Conservation (phyloP, 2,113 vertebrate genomes). For the Sceloporus tristichus region DNA sequence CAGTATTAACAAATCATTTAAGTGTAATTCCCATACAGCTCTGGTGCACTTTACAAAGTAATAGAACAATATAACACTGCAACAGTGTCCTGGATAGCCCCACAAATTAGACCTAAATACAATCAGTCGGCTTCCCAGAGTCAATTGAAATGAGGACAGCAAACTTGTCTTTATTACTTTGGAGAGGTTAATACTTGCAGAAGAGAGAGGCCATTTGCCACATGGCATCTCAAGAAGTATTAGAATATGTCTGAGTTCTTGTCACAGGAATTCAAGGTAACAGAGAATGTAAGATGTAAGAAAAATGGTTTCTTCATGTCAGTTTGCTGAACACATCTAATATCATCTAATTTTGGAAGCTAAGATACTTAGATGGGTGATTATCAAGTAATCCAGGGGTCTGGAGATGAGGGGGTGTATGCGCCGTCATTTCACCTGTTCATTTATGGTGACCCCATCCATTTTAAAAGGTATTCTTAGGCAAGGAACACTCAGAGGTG, state of each 20-base stretch:
- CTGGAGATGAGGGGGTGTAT: too few relatives aligned
- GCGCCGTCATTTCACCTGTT: too few relatives aligned
- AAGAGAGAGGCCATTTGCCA: slow-evolving; percentile 25
- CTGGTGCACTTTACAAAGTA: slow-evolving; percentile 44
- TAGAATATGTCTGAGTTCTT: slow-evolving; percentile 40
- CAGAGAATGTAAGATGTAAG: not conserved
- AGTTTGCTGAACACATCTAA: too few relatives aligned
- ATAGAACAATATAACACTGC: slow-evolving; percentile 38
- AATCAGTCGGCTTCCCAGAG: slow-evolving; percentile 36
- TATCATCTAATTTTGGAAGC: too few relatives aligned
- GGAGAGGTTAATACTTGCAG: slow-evolving; percentile 44
- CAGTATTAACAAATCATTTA: slow-evolving; percentile 48
- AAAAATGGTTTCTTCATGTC: too few relatives aligned
- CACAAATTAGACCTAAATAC: slow-evolving; percentile 58
- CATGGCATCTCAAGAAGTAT: not conserved
- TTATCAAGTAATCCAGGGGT: too few relatives aligned
- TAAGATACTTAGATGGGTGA: too few relatives aligned
- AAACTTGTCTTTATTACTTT: slow-evolving; percentile 43
- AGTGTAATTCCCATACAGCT: slow-evolving; percentile 10
- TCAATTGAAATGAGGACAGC: slow-evolving; percentile 54
- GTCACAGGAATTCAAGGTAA: not conserved
- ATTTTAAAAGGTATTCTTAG: too few relatives aligned
- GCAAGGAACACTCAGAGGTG: too few relatives aligned
- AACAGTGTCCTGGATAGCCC: not conserved
- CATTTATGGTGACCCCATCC: too few relatives aligned